Evolutionary conservation across 2,888 invertebrate species (phyloP).

Genomic region (Priocnemis perturbator): DNA sequence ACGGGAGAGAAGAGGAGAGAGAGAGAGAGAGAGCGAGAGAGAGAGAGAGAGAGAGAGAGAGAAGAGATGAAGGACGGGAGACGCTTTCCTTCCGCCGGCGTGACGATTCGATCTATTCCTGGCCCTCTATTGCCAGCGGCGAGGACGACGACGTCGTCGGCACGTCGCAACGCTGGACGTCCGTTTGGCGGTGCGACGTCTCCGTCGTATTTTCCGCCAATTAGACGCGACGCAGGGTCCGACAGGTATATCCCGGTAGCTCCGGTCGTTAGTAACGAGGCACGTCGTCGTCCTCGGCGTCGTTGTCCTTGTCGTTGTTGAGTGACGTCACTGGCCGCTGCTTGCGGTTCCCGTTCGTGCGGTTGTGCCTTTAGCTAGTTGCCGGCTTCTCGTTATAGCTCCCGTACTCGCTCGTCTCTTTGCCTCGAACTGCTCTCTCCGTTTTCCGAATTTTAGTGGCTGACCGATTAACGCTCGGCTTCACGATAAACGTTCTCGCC

Average conservation of each 20-base stretch:
- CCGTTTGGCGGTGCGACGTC: constrained; percentile 51
- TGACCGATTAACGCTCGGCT: neutral
- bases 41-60: neutral
- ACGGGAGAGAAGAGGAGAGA: neutral
- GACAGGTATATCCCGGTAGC: constrained; percentile 55
- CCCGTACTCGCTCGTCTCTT: neutral
- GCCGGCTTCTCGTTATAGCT: neutral
- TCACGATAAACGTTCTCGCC: neutral
- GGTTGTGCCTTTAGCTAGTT: constrained; percentile 12
- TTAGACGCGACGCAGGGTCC: constrained; percentile 59
- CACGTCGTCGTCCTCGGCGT: constrained; percentile 34
- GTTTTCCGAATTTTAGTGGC: neutral
- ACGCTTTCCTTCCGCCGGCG: constrained; percentile 1
- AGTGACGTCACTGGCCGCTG: constrained; percentile 17
- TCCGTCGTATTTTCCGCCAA: constrained; percentile 66
- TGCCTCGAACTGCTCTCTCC: neutral
- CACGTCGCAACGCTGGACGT: constrained; percentile 40
- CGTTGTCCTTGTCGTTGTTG: constrained; percentile 15
- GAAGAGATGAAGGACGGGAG: neutral
- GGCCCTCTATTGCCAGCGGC: constrained; percentile 13
- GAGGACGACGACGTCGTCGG: constrained; percentile 16
- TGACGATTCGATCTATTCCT: constrained; percentile 36
- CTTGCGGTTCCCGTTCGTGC: constrained; percentile 12
- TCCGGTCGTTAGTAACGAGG: constrained; percentile 52
- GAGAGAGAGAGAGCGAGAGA: too few relatives aligned